These are phyloP conservation scores for Myotis daubentonii DNA, from an alignment of 2,797 vertebrate genomes.

Conservation along the genomic window DNA sequence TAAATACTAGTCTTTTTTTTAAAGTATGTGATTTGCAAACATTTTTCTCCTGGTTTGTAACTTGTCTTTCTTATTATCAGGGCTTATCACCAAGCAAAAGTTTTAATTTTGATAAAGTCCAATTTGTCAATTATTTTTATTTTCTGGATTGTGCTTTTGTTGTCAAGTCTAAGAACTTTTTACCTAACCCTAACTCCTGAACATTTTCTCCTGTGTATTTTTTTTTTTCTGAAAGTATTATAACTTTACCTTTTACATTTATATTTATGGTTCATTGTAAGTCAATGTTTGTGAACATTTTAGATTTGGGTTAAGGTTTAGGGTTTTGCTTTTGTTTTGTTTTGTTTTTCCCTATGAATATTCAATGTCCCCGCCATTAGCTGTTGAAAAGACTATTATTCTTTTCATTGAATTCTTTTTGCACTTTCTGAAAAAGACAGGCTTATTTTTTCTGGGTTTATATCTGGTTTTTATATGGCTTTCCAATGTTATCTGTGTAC, in stretches of 20 bases:
- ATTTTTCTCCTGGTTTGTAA: not conserved
- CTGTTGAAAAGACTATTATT: not conserved
- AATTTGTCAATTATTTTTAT: not conserved
- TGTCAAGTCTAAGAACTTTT: not conserved
- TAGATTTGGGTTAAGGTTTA: not conserved
- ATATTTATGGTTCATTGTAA: not conserved
- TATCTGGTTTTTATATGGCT: not conserved
- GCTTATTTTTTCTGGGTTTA: not conserved
- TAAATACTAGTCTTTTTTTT: not conserved
- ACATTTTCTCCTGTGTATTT: not conserved
- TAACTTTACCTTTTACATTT: not conserved
- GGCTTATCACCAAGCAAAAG: not conserved
- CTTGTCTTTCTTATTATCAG: not conserved
- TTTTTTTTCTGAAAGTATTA: not conserved
- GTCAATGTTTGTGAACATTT: not conserved
- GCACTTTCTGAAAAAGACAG: not conserved
- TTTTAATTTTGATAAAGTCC: not conserved
- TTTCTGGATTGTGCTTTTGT: not conserved
- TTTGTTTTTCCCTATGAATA: not conserved
- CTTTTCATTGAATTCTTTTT: not conserved
- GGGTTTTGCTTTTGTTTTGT: not conserved
- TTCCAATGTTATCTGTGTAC: not conserved
- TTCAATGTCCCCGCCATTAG: not conserved
- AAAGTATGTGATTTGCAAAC: not conserved
- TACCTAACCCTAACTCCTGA: not conserved